These are phyloP conservation scores for Tetramorium alpestre DNA, from an alignment of 1,140 invertebrate species.

Conservation along the genomic window DNA sequence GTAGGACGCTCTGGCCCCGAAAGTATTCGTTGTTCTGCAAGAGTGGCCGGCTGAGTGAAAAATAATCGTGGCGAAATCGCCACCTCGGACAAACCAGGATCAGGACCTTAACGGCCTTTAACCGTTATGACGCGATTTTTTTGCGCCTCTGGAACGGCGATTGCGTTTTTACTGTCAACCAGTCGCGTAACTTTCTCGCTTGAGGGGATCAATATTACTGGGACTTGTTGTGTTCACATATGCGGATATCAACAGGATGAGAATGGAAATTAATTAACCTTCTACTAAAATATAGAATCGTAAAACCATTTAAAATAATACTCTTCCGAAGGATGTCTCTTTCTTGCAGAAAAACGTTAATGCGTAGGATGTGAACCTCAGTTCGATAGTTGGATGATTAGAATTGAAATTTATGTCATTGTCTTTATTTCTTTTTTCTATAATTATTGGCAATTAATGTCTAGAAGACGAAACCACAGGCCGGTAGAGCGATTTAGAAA, in stretches of 20 bases:
- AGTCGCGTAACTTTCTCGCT: slow-evolving; percentile 37
- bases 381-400: background rate
- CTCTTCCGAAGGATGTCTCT: background rate
- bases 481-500: background rate
- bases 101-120: slow-evolving; percentile 54
- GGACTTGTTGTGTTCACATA: background rate
- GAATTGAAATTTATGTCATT: slow-evolving; percentile 3
- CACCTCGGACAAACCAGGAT: slow-evolving; percentile 40
- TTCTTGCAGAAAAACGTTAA: background rate
- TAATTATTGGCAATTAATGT: slow-evolving; percentile 26
- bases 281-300: background rate
- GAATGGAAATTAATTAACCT: background rate
- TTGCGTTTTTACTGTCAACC: slow-evolving; percentile 22
- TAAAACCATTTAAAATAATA: slow-evolving; percentile 11
- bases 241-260: background rate
- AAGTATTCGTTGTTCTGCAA: slow-evolving; percentile 55
- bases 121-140: slow-evolving; percentile 62
- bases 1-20: slow-evolving; percentile 34
- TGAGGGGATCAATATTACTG: background rate
- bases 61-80: slow-evolving; percentile 60
- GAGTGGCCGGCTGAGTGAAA: slow-evolving; percentile 41
- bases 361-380: background rate
- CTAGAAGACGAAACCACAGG: background rate
- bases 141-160: slow-evolving; percentile 27
- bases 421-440: background rate